Conservation (phyloP, 2,797 vertebrate species). For the Pangasius krempfi region DNA sequence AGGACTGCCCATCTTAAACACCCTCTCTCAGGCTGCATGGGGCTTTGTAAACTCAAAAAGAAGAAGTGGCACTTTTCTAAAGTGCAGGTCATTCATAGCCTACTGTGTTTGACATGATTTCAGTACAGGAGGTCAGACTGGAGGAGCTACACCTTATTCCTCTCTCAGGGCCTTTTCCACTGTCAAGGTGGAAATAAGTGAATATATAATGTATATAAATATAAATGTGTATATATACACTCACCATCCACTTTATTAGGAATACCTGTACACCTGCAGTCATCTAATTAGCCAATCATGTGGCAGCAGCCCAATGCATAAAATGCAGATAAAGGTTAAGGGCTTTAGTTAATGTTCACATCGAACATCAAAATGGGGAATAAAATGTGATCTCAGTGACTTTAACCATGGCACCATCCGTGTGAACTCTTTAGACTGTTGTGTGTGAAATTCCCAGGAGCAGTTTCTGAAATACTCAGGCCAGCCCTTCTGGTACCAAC, state of each 20-base stretch:
- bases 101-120: conserved; percentile 56
- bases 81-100: conserved; percentile 52
- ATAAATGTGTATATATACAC: too few relatives aligned
- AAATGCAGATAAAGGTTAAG: not conserved
- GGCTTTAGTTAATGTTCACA: not conserved
- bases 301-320: not conserved
- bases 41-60: conserved; percentile 35
- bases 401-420: too few relatives aligned
- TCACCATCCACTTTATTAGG: not conserved
- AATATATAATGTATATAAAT: too few relatives aligned
- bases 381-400: not conserved
- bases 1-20: conserved; percentile 1
- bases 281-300: not conserved
- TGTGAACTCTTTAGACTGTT: too few relatives aligned
- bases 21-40: not conserved
- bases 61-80: conserved; percentile 33
- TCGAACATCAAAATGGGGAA: not conserved
- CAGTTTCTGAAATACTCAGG: too few relatives aligned
- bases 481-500: too few relatives aligned
- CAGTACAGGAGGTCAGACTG: conserved; percentile 25
- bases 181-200: not conserved
- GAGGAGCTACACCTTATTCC: not conserved
- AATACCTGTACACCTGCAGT: not conserved
- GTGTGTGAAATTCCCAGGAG: too few relatives aligned
- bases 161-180: not conserved